Percentiles rank a stretch among this genome's conserved stretches.
Evolutionary conservation across 1,140 invertebrate species (phyloP).

Genomic region (Matsumurasca onukii): DNA sequence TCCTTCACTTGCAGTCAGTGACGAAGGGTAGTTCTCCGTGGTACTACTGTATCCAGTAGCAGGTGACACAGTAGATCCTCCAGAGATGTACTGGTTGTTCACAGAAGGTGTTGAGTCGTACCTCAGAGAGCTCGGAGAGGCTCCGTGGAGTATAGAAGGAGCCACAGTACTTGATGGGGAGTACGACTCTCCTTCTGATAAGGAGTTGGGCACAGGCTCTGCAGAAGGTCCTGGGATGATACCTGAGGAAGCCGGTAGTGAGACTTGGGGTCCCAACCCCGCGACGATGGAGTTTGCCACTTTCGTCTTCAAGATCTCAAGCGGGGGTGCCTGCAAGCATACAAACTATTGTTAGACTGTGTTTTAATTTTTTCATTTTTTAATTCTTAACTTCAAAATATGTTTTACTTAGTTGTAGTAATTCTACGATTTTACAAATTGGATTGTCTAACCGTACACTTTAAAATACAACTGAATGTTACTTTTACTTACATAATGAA

Average conservation of each 20-base stretch:
- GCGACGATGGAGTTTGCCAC: background rate
- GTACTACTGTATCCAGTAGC: background rate
- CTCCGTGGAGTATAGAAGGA: background rate
- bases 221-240: conserved; percentile 17
- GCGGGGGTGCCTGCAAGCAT: conserved; percentile 13
- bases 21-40: background rate
- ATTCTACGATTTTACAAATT: too few relatives aligned
- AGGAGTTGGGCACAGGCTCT: background rate
- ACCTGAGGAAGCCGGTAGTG: background rate
- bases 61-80: conserved; percentile 16
- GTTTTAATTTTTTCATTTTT: too few relatives aligned
- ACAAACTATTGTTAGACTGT: too few relatives aligned
- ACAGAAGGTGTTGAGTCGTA: background rate
- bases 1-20: background rate
- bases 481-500: too few relatives aligned
- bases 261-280: conserved; percentile 6
- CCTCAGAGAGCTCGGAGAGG: conserved; percentile 2
- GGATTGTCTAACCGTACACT: too few relatives aligned
- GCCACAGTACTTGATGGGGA: background rate
- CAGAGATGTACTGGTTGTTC: background rate
- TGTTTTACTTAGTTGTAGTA: too few relatives aligned
- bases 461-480: too few relatives aligned
- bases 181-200: conserved; percentile 14
- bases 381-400: too few relatives aligned
- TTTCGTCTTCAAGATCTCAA: conserved; percentile 13